Evolutionary conservation across 2,888 invertebrate genomes (phyloP).

Genomic region (Erpobdella octoculata): DNA sequence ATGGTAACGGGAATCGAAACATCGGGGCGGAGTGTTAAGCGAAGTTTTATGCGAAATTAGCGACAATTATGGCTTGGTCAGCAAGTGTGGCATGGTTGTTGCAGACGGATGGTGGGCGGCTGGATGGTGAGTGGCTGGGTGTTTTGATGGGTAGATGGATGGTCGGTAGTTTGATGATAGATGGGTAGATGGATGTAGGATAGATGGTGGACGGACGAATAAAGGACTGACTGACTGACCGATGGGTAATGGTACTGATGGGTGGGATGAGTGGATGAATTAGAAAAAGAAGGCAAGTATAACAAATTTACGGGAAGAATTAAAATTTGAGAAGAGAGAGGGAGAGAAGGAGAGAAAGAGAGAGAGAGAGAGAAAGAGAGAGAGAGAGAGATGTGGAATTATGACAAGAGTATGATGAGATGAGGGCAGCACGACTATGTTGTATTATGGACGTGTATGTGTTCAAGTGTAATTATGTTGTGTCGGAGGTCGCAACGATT

Average conservation of each 20-base stretch:
- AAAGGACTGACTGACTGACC: neutral
- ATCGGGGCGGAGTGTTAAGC: no score
- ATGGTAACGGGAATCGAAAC: neutral
- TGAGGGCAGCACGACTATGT: neutral
- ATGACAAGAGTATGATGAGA: neutral
- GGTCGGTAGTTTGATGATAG: no score
- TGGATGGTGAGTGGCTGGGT: neutral
- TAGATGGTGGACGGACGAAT: no score
- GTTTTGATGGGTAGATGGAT: neutral
- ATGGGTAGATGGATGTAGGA: neutral
- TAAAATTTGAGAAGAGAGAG: neutral
- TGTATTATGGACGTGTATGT: neutral
- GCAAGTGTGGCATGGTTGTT: no score
- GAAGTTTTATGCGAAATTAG: neutral
- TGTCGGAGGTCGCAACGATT: no score
- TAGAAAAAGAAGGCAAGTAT: neutral
- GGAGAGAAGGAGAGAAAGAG: neutral
- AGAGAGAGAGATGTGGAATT: neutral
- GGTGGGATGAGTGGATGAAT: neutral
- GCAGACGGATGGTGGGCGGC: neutral
- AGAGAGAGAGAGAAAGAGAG: neutral
- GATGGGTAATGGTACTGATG: neutral
- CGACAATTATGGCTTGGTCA: neutral
- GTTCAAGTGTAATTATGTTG: no score
- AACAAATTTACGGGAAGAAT: neutral